A percentile compares a stretch with the other conserved stretches of the same genome.
phyloP scores from a whole-genome alignment of 2,888 invertebrate species.

The Malthinus seriepunctatus region DNA sequence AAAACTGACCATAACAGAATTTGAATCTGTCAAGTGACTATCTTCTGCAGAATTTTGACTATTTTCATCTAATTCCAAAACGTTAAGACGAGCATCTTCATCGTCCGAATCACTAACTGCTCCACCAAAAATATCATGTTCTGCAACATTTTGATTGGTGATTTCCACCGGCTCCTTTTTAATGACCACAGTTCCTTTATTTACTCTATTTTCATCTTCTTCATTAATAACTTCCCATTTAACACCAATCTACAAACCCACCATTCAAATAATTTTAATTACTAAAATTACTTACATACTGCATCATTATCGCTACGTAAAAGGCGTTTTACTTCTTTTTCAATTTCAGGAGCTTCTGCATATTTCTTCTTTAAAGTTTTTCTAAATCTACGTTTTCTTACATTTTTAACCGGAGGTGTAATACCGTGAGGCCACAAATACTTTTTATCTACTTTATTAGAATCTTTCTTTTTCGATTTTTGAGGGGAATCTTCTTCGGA shows the following conservation, averaged over 20 bases:
- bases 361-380: constrained; percentile 96
- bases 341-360: constrained; percentile 96
- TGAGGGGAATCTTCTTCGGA: constrained; percentile 78
- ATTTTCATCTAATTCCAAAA: constrained; percentile 78
- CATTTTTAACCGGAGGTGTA: constrained; percentile 95
- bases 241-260: constrained; percentile 57
- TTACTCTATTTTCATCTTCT: constrained; percentile 70
- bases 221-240: constrained; percentile 90
- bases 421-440: constrained; percentile 95
- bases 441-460: constrained; percentile 81
- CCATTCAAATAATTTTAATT: not conserved
- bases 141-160: constrained; percentile 58
- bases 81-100: constrained; percentile 68
- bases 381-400: constrained; percentile 86
- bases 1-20: constrained; percentile 57
- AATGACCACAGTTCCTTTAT: constrained; percentile 50
- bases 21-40: constrained; percentile 72
- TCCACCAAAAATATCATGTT: constrained; percentile 90
- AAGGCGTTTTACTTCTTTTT: constrained; percentile 94
- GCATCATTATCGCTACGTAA: constrained; percentile 93
- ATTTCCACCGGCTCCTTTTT: constrained; percentile 50
- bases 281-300: constrained; percentile 53
- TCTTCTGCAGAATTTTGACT: constrained; percentile 76
- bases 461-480: constrained; percentile 84
- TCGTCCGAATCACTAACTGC: constrained; percentile 90